Percentiles rank a stretch among this genome's conserved stretches.
Evolutionary conservation across 2,888 invertebrate genomes (phyloP).

Genomic region (Xiphydria camelus): DNA sequence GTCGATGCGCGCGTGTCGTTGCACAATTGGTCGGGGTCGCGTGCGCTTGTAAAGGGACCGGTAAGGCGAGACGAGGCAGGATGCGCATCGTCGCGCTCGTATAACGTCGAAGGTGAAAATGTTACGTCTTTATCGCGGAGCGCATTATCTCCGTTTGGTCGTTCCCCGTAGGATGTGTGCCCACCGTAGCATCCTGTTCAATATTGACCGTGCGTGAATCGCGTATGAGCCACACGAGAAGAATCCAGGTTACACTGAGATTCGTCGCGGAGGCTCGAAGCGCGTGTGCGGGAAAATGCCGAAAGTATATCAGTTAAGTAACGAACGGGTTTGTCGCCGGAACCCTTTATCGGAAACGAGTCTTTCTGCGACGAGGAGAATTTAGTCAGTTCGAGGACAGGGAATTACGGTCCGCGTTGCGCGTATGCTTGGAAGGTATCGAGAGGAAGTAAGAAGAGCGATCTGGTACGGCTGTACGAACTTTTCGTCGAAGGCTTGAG

Average conservation of each 20-base stretch:
- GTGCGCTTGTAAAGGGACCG: conserved; percentile 13
- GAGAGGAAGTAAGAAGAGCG: no score
- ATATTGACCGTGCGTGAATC: conserved; percentile 47
- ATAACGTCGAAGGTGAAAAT: neutral
- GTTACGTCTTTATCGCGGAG: conserved; percentile 1
- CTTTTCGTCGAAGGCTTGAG: no score
- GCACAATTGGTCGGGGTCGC: conserved; percentile 25
- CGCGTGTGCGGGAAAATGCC: no score
- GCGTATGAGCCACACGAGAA: conserved; percentile 11
- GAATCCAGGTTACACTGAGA: neutral
- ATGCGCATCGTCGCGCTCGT: conserved; percentile 13
- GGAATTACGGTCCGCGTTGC: no score
- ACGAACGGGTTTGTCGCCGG: no score
- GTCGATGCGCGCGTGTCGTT: conserved; percentile 27
- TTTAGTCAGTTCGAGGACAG: no score
- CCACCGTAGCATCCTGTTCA: conserved; percentile 45
- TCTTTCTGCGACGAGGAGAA: no score
- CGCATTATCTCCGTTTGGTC: conserved; percentile 24
- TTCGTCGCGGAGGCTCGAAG: no score
- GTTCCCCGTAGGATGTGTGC: conserved; percentile 5
- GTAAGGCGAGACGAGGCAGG: conserved; percentile 21
- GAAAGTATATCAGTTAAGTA: no score
- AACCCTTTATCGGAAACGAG: no score
- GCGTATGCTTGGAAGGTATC: no score
- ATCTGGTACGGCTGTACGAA: no score